Conservation (phyloP, 1,140 invertebrate species). For the Penaeus vannamei region DNA sequence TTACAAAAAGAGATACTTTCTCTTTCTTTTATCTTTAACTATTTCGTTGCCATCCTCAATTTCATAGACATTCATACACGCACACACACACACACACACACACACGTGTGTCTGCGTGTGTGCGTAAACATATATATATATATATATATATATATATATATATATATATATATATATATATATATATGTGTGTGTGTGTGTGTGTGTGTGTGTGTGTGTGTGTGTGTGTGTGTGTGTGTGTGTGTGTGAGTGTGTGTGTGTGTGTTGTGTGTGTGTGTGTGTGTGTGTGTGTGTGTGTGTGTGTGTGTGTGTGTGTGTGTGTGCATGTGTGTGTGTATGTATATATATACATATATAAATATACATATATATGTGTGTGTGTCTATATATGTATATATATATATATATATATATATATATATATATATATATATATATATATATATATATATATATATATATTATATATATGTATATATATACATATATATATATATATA, state of each 20-base stretch:
- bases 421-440: conserved; percentile 20
- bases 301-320: background rate
- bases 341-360: background rate
- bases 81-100: background rate
- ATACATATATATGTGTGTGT: conserved; percentile 33
- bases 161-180: too few relatives aligned
- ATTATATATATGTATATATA: conserved; percentile 25
- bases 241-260: background rate
- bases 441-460: conserved; percentile 28
- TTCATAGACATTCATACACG: background rate
- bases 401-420: conserved; percentile 18
- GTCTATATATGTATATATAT: conserved; percentile 24
- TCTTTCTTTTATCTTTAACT: too few relatives aligned
- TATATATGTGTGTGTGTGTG: background rate
- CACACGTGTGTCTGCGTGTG: background rate
- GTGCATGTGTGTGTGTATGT: background rate
- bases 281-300: background rate
- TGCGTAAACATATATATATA: background rate
- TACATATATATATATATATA: conserved; percentile 14
- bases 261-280: background rate
- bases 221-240: background rate
- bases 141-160: too few relatives aligned
- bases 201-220: background rate
- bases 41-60: too few relatives aligned
- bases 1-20: too few relatives aligned